Conservation (phyloP, 2,113 vertebrate species). For the Lasiurus cinereus region DNA sequence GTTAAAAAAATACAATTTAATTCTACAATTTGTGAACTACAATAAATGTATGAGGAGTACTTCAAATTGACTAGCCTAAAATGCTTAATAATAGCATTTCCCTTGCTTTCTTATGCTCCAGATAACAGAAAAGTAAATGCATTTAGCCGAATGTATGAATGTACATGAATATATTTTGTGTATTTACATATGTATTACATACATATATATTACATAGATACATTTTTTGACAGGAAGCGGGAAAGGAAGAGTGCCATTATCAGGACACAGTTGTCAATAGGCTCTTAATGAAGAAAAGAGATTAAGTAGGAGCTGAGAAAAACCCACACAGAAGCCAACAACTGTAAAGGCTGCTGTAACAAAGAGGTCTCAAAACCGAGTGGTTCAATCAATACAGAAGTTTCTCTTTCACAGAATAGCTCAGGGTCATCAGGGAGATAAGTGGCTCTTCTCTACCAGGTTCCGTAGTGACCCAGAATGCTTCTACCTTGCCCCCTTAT, state of each 20-base stretch:
- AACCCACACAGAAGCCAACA: background rate
- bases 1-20: background rate
- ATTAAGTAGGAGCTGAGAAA: slow-evolving; percentile 17
- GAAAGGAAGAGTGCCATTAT: background rate
- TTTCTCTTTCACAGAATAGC: background rate
- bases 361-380: background rate
- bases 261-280: background rate
- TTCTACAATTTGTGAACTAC: background rate
- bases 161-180: background rate
- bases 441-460: background rate
- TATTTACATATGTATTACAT: background rate
- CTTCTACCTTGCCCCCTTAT: background rate
- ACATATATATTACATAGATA: background rate
- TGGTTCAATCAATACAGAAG: background rate
- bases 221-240: background rate
- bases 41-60: background rate
- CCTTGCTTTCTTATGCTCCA: background rate
- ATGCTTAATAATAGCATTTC: background rate
- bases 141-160: background rate
- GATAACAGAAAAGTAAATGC: slow-evolving; percentile 13
- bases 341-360: background rate
- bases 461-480: too few relatives aligned
- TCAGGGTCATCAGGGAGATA: background rate
- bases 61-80: background rate
- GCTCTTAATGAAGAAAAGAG: background rate